phyloP scores from a whole-genome alignment of 2,113 vertebrate species.

The Pteronura brasiliensis region DNA sequence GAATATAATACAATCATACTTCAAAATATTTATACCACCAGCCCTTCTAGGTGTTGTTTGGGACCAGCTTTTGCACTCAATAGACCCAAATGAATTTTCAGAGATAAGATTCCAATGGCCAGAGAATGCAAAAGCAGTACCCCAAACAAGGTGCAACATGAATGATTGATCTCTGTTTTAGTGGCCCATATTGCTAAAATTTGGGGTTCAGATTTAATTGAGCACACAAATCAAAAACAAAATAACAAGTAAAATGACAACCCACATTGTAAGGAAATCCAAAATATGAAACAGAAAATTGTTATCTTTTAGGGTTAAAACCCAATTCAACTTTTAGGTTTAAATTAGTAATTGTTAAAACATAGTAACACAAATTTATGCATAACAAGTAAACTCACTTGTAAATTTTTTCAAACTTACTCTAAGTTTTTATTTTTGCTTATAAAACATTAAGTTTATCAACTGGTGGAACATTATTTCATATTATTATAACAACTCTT shows the following conservation, averaged over 20 bases:
- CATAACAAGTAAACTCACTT: not conserved
- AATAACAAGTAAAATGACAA: not conserved
- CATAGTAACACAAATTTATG: not conserved
- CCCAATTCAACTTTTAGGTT: not conserved
- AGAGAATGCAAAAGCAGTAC: not conserved
- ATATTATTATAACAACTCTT: not conserved
- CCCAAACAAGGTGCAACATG: not conserved
- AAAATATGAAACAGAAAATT: not conserved
- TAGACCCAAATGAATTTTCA: not conserved
- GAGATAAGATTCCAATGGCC: not conserved
- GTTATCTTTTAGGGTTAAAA: not conserved
- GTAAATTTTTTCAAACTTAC: not conserved
- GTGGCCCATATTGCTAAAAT: not conserved
- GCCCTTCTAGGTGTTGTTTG: not conserved
- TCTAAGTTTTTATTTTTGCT: not conserved
- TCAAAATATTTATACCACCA: not conserved
- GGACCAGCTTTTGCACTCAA: not conserved
- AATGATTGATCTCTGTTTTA: not conserved
- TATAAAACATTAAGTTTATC: not conserved
- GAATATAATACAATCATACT: not conserved
- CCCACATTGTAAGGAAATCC: not conserved
- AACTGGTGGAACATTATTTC: not conserved
- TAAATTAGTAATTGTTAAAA: not conserved
- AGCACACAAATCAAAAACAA: not conserved
- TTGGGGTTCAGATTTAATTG: not conserved